Evolutionary conservation across 2,888 invertebrate species (phyloP).

Genomic region (Drosophila melanosoma): DNA sequence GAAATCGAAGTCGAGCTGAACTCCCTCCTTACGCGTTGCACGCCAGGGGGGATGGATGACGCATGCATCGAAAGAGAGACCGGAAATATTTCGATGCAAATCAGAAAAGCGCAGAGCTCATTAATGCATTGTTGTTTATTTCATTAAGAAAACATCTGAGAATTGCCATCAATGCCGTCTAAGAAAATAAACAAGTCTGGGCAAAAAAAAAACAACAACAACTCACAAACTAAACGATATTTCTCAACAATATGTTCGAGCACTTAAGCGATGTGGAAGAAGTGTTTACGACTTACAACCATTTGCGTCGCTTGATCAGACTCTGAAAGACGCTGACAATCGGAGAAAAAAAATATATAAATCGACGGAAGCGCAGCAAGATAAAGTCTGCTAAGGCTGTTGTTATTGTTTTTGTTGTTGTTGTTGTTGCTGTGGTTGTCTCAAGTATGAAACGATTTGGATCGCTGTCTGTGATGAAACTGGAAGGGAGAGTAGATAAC

Average conservation of each 20-base stretch:
- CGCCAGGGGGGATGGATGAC: slow-evolving; percentile 45
- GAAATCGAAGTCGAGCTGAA: slow-evolving; percentile 28
- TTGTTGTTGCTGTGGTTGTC: not conserved
- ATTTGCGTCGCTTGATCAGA: slow-evolving; percentile 26
- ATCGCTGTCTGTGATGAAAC: slow-evolving; percentile 47
- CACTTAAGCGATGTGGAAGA: slow-evolving; percentile 2
- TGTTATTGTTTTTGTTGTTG: not conserved
- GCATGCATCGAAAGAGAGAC: slow-evolving; percentile 45
- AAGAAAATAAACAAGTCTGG: slow-evolving; percentile 37
- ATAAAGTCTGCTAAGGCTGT: slow-evolving; percentile 20
- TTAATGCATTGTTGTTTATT: slow-evolving; percentile 54
- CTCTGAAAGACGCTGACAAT: slow-evolving; percentile 16
- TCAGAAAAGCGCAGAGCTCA: slow-evolving; percentile 38
- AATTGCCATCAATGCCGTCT: slow-evolving; percentile 10
- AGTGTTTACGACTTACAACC: slow-evolving; percentile 56
- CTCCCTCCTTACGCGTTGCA: slow-evolving; percentile 26
- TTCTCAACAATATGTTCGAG: slow-evolving; percentile 10
- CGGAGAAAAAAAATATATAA: slow-evolving; percentile 1
- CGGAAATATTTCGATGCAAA: slow-evolving; percentile 58
- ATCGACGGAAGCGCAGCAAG: slow-evolving; percentile 28
- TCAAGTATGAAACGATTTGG: slow-evolving; percentile 33
- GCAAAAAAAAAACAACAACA: not conserved
- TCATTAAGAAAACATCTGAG: slow-evolving; percentile 25
- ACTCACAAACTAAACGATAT: slow-evolving; percentile 6
- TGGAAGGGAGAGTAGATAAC: slow-evolving; percentile 43